Evolutionary conservation across 1,140 invertebrate species (phyloP), one percentile per base, ranked within the genome.

Genomic region (Microvelia longipes): DNA sequence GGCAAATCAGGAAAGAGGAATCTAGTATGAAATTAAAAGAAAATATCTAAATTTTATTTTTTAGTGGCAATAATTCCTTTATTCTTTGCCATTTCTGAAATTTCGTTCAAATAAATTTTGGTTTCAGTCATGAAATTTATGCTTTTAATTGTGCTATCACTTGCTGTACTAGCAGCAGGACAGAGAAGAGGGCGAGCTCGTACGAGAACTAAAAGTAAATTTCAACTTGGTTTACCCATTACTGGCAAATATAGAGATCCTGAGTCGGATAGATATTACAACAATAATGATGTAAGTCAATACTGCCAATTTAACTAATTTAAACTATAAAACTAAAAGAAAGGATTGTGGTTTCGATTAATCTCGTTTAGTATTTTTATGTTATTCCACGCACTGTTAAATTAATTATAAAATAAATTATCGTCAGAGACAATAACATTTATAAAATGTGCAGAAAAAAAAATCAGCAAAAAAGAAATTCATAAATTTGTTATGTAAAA

Each of bases 201-300:
- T 73, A 80, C 85, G 62, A 85, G 87, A 73, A 87, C 87, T 63
- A 90, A 89, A 75, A 90, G 88, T 15, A 85, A 84, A 79, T 85
- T 91, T 30, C 89, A 91, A 83, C 90, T 92, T 71, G 90, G 90
- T 61, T 79, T 92, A 70, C 90, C 90, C 0, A 90, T 92, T 28
- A 92, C 90, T 19, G 90, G 90, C 67, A 91, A 92, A 80, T 92
- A 92, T 74, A 81, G 90, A 72, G 90, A 92, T 81, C 88, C 89
- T 1, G 90, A 92, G 78, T 90, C 89, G 1, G 89, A 92, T 80
- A 87, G 90, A 74, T 93, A 93, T 77, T 93, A 92, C 79, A 92
- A 92, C 74, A 92, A 92, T 74, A 87, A 91, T 68, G 86, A 92
- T 78, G 90, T 92, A 82, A 85, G 87, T 85, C 24, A 60, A 24